These are phyloP conservation scores for Megaceryle maxima DNA, from an alignment of 2,113 vertebrate species.

Conservation along the genomic window DNA sequence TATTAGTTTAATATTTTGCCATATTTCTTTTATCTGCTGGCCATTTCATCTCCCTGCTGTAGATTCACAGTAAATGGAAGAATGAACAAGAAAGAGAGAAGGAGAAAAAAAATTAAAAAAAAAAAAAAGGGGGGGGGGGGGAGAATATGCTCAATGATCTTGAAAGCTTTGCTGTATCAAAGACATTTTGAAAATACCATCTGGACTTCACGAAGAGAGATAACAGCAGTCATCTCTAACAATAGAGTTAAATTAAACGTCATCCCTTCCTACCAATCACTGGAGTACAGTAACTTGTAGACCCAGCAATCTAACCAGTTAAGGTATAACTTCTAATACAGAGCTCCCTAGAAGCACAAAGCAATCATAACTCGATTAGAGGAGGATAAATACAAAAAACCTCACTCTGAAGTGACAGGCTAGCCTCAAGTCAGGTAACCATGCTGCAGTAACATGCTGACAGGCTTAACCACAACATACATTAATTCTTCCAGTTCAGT, in stretches of 20 bases:
- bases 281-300: background rate
- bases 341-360: background rate
- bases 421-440: constrained; percentile 2
- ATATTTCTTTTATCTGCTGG: background rate
- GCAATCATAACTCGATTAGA: background rate
- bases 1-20: background rate
- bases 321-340: background rate
- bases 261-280: background rate
- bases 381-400: background rate
- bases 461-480: background rate
- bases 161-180: background rate
- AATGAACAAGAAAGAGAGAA: background rate
- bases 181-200: background rate
- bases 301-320: background rate
- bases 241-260: background rate
- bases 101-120: background rate
- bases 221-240: background rate
- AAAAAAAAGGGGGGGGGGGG: too few relatives aligned
- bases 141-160: background rate
- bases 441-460: background rate
- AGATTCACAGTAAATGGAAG: background rate
- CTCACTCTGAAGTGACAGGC: background rate
- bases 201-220: background rate
- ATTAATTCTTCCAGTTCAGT: background rate
- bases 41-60: background rate